Evolutionary conservation across 2,113 vertebrate genomes (phyloP), one percentile per base, ranked within the genome.

Genomic region (Melanostigma gelatinosum): DNA sequence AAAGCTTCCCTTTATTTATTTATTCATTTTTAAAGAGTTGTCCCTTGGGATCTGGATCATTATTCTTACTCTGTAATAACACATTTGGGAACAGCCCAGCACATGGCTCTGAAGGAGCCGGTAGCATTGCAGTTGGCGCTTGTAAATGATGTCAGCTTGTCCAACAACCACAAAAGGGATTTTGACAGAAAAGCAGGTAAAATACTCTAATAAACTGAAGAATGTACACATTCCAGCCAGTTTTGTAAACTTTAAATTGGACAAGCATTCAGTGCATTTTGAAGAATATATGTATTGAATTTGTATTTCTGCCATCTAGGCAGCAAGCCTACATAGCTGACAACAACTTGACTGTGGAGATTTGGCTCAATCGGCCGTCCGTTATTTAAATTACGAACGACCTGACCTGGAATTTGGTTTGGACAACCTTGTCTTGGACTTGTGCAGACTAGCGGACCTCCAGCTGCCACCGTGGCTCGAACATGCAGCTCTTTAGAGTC

Each of bases 401-500:
- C 34, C 7, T 54, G 61, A 75, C 36, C 16, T 34, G 13, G 27
- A 55, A 55, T 69, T 80, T 66, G 80, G 63, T 66, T 82, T 81
- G 40, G 50, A 63, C 38, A 70, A 70, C 61, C 32, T 61, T n/a
- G 8, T 54, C 60, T 65, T 32, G 54, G 66, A 27, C 50, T 12
- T 82, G 29, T 32, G 46, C 34, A 46, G 27, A 42, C 69, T 72
- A 70, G 55, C 80, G 32, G 62, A 72, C 54, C 60, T 86, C 79
- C 75, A 82, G 75, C 77, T 88, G 80, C 63, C 77, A 32, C 57
- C 63, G 77, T 54, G 61, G 74, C 40, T 55, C 32, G 8, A 72
- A 72, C 40, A 36, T 52, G 15, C 22, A 44, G n/a, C 52, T 78
- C 75, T 15, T 71, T 54, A 48, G 75, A 54, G 74, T 63, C 50